Base-by-base conservation (phyloP, 92 coral and sea anemone species). In the Micromussa lordhowensis region DNA sequence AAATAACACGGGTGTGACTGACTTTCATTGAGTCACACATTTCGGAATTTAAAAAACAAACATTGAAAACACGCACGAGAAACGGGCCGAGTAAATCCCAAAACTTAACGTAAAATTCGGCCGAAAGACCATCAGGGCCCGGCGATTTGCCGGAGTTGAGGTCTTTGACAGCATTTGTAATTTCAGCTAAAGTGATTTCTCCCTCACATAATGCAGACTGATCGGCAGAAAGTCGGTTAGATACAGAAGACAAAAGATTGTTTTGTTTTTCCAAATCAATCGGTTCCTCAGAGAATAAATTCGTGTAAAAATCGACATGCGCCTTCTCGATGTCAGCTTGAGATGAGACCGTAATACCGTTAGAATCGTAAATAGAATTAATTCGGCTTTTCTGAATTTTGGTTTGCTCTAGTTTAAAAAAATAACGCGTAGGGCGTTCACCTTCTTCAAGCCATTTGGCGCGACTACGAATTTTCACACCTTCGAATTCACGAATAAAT, bases 401-500 rank as follows among this genome's bases (percentile, higher is more conserved):
- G n/a, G n/a, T n/a, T n/a, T n/a, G n/a, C n/a, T n/a, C n/a, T n/a
- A n/a, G 1, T 2, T 79, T 29, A 34, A 75, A 77, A 32, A 89
- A 89, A 51, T 54, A 89, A 0, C 63, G 55, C 0, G 89, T 26
- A 11, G 89, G 78, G 8, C 68, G 51, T 18, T 89, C 89, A 1
- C 92, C 92, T 51, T 84, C 80, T 34, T 89, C 92, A 1, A 85
- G 36, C 92, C 92, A 84, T 29, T 66, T 76, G 1, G 73, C 74
- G 12, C 82, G 53, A 1, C 83, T 79, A 2, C 85, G 69, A 22
- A 66, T 19, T n/a, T 69, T 53, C 0, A 17, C 30, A 0, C 92
- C 92, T 9, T 85, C 73, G 0, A 51, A 22, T 5, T 32, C 75
- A 16, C 22, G 24, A 3, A 34, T 15, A 29, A 44, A 21, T 3